Base-by-base conservation (phyloP, 1,140 invertebrate species). In the Cotesia glomerata region DNA sequence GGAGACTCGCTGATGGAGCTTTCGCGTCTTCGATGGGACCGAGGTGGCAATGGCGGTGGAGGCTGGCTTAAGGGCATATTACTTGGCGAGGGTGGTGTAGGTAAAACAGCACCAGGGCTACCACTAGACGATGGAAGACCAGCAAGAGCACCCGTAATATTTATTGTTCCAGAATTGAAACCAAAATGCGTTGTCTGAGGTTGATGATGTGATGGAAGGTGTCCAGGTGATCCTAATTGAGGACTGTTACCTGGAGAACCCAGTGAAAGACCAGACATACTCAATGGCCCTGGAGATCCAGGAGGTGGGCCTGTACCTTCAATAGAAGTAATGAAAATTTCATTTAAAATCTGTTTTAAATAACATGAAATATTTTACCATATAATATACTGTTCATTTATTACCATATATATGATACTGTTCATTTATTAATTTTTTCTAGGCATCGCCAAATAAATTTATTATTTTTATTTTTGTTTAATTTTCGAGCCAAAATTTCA, bases 11-110 rank as follows among this genome's bases (percentile, higher is more conserved):
- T 88, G n/a, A 88, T 78, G 35, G 88, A 90, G 77, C 89, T 90
- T 75, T 92, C 91, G 65, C 90, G 82, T 73, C 89, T 88, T 62
- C 89, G 79, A 73, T 84, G 77, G 67, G 80, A 81, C 59, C 90
- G 84, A 0, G 91, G 91, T 7, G 91, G 90, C 39, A 91, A 81
- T 16, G 91, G 90, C 1, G 90, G 88, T 11, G 89, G 88, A 70
- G 83, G 87, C 78, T 81, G 87, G 78, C 73, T 84, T 73, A 81
- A 87, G 68, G 86, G 84, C 36, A 85, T 76, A 39, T 89, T 85
- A 75, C 82, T 86, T 3, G 87, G 86, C 59, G 88, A 87, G 16
- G 86, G 82, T 13, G 87, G 84, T 0, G 84, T 83, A 13, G 88
- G 87, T 71, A 86, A 76, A 45, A 82, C 84, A 13, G 88, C 86